A percentile compares a stretch with the other conserved stretches of the same genome.
Evolutionary conservation across 2,888 invertebrate genomes (phyloP).

Genomic region (Diadromus collaris): DNA sequence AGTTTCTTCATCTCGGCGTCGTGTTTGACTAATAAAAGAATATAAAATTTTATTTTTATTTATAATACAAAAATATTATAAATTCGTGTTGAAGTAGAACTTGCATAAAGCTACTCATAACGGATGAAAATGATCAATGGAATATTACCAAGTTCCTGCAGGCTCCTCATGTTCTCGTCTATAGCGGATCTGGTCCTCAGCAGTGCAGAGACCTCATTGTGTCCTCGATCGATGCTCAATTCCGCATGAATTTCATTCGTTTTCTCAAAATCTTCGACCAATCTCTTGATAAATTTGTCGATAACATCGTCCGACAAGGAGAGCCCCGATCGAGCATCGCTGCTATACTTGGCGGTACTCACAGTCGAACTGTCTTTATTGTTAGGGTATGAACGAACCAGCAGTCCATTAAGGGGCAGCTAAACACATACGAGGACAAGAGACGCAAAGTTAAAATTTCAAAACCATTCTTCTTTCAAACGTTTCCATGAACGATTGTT

Average conservation of each 20-base stretch:
- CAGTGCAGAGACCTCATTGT: conserved; percentile 69
- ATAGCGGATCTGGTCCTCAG: conserved; percentile 83
- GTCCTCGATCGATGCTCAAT: conserved; percentile 56
- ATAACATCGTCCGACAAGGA: conserved; percentile 53
- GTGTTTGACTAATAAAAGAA: conserved; percentile 76
- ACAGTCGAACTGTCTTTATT: conserved; percentile 36
- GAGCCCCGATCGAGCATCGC: conserved; percentile 22
- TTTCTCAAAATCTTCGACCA: conserved; percentile 61
- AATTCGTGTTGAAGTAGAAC: too few species aligned
- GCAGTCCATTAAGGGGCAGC: not conserved
- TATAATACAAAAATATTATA: not conserved
- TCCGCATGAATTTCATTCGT: conserved; percentile 24
- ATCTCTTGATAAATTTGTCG: conserved; percentile 67
- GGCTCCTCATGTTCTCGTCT: conserved; percentile 83
- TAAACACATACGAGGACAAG: too few species aligned
- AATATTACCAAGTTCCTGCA: conserved; percentile 83
- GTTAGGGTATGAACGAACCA: conserved; percentile 38
- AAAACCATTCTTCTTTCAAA: too few species aligned
- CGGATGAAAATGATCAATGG: not conserved
- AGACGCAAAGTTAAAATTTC: too few species aligned
- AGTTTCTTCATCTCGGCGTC: conserved; percentile 86
- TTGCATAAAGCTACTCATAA: not conserved
- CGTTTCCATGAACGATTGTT: too few species aligned
- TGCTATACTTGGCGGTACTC: conserved; percentile 8
- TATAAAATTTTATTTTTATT: conserved; percentile 15